phyloP scores from a whole-genome alignment of 2,888 invertebrate genomes.

The Bibio marci region DNA sequence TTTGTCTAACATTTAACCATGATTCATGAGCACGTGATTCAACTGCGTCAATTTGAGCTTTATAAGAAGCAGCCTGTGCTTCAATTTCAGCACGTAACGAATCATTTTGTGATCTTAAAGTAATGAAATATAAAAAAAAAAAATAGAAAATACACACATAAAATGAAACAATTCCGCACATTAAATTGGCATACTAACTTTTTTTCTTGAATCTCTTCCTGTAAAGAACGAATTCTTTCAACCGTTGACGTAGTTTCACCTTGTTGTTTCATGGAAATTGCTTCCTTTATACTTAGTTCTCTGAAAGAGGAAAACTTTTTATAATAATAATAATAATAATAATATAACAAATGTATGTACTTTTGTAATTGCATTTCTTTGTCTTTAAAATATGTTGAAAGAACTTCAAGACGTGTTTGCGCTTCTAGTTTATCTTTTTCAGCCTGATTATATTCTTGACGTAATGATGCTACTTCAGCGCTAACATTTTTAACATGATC shows the following conservation, averaged over 20 bases:
- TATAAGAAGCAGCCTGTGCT: constrained; percentile 57
- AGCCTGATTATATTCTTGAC: constrained; percentile 41
- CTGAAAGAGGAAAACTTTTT: constrained; percentile 31
- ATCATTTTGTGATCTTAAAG: constrained; percentile 36
- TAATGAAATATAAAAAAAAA: no score
- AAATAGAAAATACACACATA: constrained; percentile 8
- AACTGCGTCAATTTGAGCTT: constrained; percentile 53
- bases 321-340: constrained; percentile 4
- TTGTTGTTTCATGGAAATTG: constrained; percentile 61
- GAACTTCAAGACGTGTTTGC: constrained; percentile 64
- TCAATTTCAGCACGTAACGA: constrained; percentile 63
- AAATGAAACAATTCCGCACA: neutral
- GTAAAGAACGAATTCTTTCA: constrained; percentile 58
- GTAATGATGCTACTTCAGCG: constrained; percentile 35
- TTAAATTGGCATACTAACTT: constrained; percentile 34
- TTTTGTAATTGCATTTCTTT: constrained; percentile 75
- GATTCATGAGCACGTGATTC: constrained; percentile 75
- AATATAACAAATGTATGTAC: constrained; percentile 28
- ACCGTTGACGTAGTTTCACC: constrained; percentile 66
- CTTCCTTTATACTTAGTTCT: constrained; percentile 57
- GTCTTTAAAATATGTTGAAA: constrained; percentile 80
- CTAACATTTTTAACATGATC: constrained; percentile 27
- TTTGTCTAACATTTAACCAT: constrained; percentile 69
- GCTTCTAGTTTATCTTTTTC: constrained; percentile 60
- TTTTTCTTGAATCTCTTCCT: constrained; percentile 61